Percentiles rank a stretch among this genome's conserved stretches.
Evolutionary conservation across 2,888 invertebrate genomes (phyloP).

Genomic region (Lochmaea crataegi): DNA sequence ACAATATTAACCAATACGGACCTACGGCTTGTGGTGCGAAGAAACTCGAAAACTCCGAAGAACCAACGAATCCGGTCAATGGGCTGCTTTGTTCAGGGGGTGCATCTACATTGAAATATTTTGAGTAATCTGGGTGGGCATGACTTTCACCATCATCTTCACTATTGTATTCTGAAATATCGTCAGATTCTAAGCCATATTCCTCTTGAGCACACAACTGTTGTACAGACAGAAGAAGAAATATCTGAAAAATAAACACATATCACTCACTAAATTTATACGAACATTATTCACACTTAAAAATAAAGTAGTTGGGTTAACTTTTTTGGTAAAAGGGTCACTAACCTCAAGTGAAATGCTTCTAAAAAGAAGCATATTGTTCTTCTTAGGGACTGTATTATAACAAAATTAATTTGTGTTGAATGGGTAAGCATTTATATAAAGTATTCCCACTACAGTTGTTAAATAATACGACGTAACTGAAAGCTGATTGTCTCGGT

Average conservation of each 20-base stretch:
- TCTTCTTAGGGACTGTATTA: slow-evolving; percentile 45
- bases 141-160: slow-evolving; percentile 48
- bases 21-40: slow-evolving; percentile 57
- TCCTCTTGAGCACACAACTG: slow-evolving; percentile 50
- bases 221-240: slow-evolving; percentile 29
- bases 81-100: slow-evolving; percentile 40
- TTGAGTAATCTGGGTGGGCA: slow-evolving; percentile 59
- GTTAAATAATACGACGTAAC: slow-evolving; percentile 49
- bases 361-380: slow-evolving; percentile 59
- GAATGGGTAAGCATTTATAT: slow-evolving; percentile 60
- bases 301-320: not conserved
- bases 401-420: slow-evolving; percentile 55
- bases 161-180: slow-evolving; percentile 36
- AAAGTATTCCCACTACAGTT: slow-evolving; percentile 58
- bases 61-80: slow-evolving; percentile 61
- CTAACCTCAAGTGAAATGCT: slow-evolving; percentile 60
- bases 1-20: slow-evolving; percentile 28
- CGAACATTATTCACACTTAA: slow-evolving; percentile 2
- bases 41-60: slow-evolving; percentile 70
- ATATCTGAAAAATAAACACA: slow-evolving; percentile 29
- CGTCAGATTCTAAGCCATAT: slow-evolving; percentile 47
- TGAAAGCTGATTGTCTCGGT: slow-evolving; percentile 60
- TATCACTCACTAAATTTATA: slow-evolving; percentile 24
- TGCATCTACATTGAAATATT: slow-evolving; percentile 57
- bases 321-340: slow-evolving; percentile 41